Evolutionary conservation across 2,888 invertebrate genomes (phyloP), one percentile per base, ranked within the genome.

Genomic region (Caenorhabditis virilis): DNA sequence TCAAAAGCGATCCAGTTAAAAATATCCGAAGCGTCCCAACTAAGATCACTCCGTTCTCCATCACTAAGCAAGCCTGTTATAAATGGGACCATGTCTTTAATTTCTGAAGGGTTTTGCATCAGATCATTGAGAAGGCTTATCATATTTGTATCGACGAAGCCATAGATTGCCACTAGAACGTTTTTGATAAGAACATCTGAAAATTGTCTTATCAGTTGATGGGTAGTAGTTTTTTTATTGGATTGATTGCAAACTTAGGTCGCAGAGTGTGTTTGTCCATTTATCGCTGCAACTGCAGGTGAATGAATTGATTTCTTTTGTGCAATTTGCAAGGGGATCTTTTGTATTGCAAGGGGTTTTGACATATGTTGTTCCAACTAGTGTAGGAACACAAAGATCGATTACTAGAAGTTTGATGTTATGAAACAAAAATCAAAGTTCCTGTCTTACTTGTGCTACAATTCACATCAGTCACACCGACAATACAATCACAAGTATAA

Each of bases 1-100:
- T 78, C 78, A 45, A 66, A 78, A 9, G 72, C 55, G 7, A 69
- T 68, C 74, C 75, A 74, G 11, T 53, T 30, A 54, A 78, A 74
- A 35, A 74, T 18, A 45, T 77, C 76, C 1, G 33, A 55, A 4
- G 42, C 57, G 33, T 66, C 59, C 76, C 76, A 78, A 23, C 74
- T 74, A 30, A 69, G 23, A 18, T 50, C 51, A n/a, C 39, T 50
- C 41, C 69, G 38, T 18, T 63, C 52, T 1, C 33, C 43, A n/a
- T 52, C 39, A 1, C 45, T 25, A 1, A 63, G 30, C 9, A 58
- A 30, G 18, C 71, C 69, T 18, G 69, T 60, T 15, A 74, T 60
- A 41, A 74, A 76, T 4, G 76, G 76, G 11, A 76, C 63, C 60
- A 72, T 63, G 46, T 73, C 73, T n/a, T 60, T 66, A 46, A 76